phyloP scores from a whole-genome alignment of 2,888 invertebrate species.

The Rhogogaster chlorosoma region DNA sequence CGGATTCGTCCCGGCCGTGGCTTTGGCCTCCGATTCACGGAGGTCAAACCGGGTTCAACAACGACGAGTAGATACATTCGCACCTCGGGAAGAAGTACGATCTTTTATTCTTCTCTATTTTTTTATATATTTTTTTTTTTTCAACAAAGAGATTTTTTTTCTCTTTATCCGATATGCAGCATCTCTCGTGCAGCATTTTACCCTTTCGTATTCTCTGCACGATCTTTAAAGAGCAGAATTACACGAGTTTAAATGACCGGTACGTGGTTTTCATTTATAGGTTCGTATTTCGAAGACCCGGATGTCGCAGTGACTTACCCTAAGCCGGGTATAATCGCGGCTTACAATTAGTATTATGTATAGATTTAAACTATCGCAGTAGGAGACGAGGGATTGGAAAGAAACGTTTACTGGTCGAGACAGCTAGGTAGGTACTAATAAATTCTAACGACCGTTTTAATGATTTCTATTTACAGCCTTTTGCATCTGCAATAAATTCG shows the following conservation, averaged over 20 bases:
- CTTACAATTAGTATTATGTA: not conserved
- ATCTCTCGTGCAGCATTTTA: not conserved
- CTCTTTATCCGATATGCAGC: not conserved
- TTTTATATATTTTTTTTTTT: not conserved
- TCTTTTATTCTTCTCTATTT: too few relatives aligned
- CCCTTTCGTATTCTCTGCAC: not conserved
- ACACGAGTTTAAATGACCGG: not conserved
- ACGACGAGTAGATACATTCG: not conserved
- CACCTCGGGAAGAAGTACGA: not conserved
- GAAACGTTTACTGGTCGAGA: not conserved
- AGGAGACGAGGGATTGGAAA: not conserved
- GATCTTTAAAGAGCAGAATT: conserved; percentile 2
- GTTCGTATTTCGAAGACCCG: not conserved
- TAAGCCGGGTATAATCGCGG: not conserved
- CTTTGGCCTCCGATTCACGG: conserved; percentile 14
- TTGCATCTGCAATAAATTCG: conserved; percentile 50
- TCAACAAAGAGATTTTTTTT: not conserved
- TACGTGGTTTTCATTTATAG: not conserved
- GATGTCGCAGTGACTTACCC: conserved; percentile 10
- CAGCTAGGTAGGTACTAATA: not conserved
- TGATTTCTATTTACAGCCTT: conserved; percentile 50
- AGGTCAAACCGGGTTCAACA: conserved; percentile 33
- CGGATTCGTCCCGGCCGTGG: conserved; percentile 26
- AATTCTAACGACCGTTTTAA: conserved; percentile 49
- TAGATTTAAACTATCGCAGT: not conserved